These are phyloP conservation scores for Oscheius sp. DNA, from an alignment of 1,140 invertebrate species.

Conservation along the genomic window DNA sequence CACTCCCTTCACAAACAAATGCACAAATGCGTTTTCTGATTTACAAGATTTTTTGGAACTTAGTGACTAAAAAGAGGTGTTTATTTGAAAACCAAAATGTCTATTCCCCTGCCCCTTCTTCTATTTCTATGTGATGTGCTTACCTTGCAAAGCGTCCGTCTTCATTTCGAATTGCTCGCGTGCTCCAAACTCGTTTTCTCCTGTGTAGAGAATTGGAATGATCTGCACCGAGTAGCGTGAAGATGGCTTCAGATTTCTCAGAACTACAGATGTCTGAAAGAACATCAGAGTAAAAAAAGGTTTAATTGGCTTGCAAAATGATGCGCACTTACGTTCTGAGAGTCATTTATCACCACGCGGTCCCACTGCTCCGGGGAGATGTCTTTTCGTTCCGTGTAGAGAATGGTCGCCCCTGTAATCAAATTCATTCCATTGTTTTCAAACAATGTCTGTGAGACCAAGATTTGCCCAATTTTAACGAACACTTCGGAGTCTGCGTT, in stretches of 20 bases:
- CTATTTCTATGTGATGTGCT: neutral
- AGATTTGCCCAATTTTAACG: no score
- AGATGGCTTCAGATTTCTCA: slow-evolving; percentile 40
- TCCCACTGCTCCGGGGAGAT: slow-evolving; percentile 45
- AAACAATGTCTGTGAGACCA: slow-evolving; percentile 1
- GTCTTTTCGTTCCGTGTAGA: slow-evolving; percentile 45
- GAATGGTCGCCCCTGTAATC: slow-evolving; percentile 39
- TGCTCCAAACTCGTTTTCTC: slow-evolving; percentile 33
- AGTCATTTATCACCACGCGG: slow-evolving; percentile 33
- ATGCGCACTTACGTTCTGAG: slow-evolving; percentile 33
- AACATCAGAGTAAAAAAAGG: neutral
- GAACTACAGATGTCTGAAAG: slow-evolving; percentile 47
- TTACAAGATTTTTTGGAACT: no score
- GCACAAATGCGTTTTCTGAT: no score
- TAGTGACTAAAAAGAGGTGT: no score
- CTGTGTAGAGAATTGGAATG: slow-evolving; percentile 39
- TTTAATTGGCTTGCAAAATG: neutral
- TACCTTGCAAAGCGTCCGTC: slow-evolving; percentile 23
- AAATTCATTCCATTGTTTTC: slow-evolving; percentile 7
- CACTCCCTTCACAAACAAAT: no score
- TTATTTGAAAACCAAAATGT: no score
- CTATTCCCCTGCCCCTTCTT: neutral
- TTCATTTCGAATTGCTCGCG: slow-evolving; percentile 42
- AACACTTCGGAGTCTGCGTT: no score
- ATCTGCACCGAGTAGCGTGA: slow-evolving; percentile 48